Conservation (phyloP, 2,113 vertebrate genomes). For the Narcine bancroftii region DNA sequence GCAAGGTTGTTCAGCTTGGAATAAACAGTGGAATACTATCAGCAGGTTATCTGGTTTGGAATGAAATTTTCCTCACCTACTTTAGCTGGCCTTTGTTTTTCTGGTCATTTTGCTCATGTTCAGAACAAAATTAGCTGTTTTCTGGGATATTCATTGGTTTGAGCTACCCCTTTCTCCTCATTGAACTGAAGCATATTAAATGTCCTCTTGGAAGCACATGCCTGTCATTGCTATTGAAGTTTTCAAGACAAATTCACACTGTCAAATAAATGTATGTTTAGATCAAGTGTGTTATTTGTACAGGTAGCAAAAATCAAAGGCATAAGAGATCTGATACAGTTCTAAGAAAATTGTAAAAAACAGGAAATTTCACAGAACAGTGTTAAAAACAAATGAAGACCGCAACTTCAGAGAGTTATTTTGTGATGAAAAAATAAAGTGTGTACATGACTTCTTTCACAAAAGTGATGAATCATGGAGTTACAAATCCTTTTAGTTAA, state of each 20-base stretch:
- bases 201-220: conserved; percentile 42
- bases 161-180: conserved; percentile 36
- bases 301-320: conserved; percentile 59
- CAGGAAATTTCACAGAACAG: conserved; percentile 66
- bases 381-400: conserved; percentile 65
- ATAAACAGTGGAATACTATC: neutral
- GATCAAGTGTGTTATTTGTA: conserved; percentile 54
- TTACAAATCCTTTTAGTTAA: conserved; percentile 97
- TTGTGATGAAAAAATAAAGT: conserved; percentile 57
- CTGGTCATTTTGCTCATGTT: neutral
- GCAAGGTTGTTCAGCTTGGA: neutral
- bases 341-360: conserved; percentile 61
- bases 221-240: conserved; percentile 49
- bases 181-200: conserved; percentile 41
- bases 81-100: neutral
- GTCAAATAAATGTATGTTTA: conserved; percentile 48
- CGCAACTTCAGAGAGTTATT: conserved; percentile 51
- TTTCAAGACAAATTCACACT: conserved; percentile 46
- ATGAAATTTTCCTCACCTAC: neutral
- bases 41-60: neutral
- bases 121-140: conserved; percentile 37
- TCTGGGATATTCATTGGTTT: conserved; percentile 47
- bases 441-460: conserved; percentile 87
- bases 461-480: conserved; percentile 86
- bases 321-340: conserved; percentile 53